Base-by-base conservation (phyloP, 2,113 vertebrate species). In the Dryoscopus gambensis region DNA sequence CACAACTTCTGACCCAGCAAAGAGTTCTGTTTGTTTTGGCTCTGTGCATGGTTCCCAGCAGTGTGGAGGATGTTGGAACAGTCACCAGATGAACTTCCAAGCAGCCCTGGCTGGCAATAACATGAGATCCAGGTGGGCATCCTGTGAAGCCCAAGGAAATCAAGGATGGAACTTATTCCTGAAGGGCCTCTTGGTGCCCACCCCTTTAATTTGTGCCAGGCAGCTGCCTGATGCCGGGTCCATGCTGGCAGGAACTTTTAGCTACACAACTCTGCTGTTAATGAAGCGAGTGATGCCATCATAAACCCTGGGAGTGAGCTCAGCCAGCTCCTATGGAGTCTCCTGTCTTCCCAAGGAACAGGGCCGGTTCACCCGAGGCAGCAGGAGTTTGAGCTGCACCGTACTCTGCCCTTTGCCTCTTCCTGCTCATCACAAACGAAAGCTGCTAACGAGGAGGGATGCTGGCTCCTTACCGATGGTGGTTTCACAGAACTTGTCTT, bases 401-500 rank as follows among this genome's bases (percentile, higher is more conserved):
- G 0, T 0, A 5, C 33, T 59, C 67, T 1, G 1, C 56, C 50
- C 88, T 82, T 42, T 67, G 33, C 47, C 78, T 70, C 65, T 7
- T 52, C 87, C 87, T 42, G 69, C 68, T 85, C 18, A 0, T 64
- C 39, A 39, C 85, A 56, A 57, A n/a, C 0, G 5, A 52, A 21
- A 46, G 74, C 60, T 82, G 74, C 42, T 50, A 17, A 65, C 0
- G 28, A 90, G 82, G 55, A 21, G 67, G 65, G 65, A 7, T 33
- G 19, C 3, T 30, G 75, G 64, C 79, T 92, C 96, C 79, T 97
- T 98, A 99, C 99, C 99, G 1, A 99, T 99, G 57, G 99, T 99
- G 14, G 99, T 99, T 95, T 99, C 99, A 64, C 99, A 99, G 98
- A 99, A 99, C 97, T 99, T 99, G 94, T 98, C 99, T 3, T 98